phyloP scores from a whole-genome alignment of 1,140 invertebrate genomes.

The Diorhabda carinulata region DNA sequence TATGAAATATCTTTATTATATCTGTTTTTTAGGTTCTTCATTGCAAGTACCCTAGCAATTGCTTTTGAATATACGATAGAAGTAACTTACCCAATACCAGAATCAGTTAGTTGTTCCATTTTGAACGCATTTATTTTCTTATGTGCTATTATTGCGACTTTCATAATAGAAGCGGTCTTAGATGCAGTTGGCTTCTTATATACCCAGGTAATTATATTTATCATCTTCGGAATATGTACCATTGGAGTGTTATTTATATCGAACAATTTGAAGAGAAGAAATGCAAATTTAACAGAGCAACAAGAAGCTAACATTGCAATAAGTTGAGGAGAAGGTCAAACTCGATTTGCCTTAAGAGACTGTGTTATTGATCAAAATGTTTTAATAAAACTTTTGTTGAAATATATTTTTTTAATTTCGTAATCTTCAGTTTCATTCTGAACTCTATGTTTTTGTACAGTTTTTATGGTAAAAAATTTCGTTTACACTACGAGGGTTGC shows the following conservation, averaged over 20 bases:
- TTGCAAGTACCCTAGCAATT: conserved; percentile 29
- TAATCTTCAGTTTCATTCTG: no score
- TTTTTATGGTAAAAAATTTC: no score
- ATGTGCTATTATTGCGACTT: conserved; percentile 29
- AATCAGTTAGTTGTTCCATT: conserved; percentile 29
- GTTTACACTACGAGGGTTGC: no score
- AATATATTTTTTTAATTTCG: no score
- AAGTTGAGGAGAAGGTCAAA: not conserved
- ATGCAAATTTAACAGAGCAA: conserved; percentile 24
- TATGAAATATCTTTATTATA: not conserved
- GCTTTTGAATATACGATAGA: conserved; percentile 37
- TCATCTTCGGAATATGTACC: conserved; percentile 22
- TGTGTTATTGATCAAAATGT: no score
- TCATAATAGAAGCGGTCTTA: conserved; percentile 27
- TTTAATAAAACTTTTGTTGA: no score
- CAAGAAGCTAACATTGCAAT: not conserved
- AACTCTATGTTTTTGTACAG: no score
- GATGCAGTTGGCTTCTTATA: conserved; percentile 22
- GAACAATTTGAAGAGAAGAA: conserved; percentile 30
- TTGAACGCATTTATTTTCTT: conserved; percentile 33
- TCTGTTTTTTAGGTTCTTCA: conserved; percentile 36
- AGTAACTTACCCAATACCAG: conserved; percentile 37
- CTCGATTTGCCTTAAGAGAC: no score
- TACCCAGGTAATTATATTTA: conserved; percentile 25
- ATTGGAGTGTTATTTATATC: conserved; percentile 25